Evolutionary conservation across 2,113 vertebrate genomes (phyloP).

Genomic region (Mormyrus iriodes): DNA sequence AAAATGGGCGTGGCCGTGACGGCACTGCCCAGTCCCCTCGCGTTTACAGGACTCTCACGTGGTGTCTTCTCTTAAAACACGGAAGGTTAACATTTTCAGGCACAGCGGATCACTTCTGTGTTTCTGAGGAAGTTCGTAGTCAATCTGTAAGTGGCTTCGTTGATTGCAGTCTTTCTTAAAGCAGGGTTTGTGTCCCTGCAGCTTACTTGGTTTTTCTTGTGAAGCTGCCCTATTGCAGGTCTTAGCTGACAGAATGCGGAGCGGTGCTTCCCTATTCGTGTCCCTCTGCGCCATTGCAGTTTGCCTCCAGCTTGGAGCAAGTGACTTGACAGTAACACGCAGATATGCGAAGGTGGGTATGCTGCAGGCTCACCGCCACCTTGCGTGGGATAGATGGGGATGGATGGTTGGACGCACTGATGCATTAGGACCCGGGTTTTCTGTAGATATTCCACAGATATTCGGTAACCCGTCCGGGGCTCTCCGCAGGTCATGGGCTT

Average conservation of each 20-base stretch:
- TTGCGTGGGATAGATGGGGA: neutral
- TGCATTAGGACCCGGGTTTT: neutral
- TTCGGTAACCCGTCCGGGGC: neutral
- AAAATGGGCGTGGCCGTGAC: neutral
- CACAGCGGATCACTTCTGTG: neutral
- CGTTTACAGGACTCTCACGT: neutral
- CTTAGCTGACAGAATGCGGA: neutral
- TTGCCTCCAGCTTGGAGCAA: neutral
- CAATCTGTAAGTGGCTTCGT: neutral
- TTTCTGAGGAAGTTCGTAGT: neutral
- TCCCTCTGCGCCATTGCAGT: neutral
- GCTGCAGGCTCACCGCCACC: neutral
- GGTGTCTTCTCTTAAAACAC: neutral
- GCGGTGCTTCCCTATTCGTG: neutral
- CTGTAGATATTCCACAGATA: neutral
- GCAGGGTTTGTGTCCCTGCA: neutral
- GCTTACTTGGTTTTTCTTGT: neutral
- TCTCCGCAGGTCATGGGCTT: slow-evolving; percentile 42
- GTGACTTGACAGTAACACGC: neutral
- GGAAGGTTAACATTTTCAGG: neutral
- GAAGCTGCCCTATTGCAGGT: neutral
- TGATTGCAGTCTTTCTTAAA: neutral
- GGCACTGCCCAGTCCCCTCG: neutral
- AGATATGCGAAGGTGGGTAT: neutral
- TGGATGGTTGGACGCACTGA: neutral